phyloP scores from a whole-genome alignment of 2,888 invertebrate species.

The Rhamphomyia laevipes region DNA sequence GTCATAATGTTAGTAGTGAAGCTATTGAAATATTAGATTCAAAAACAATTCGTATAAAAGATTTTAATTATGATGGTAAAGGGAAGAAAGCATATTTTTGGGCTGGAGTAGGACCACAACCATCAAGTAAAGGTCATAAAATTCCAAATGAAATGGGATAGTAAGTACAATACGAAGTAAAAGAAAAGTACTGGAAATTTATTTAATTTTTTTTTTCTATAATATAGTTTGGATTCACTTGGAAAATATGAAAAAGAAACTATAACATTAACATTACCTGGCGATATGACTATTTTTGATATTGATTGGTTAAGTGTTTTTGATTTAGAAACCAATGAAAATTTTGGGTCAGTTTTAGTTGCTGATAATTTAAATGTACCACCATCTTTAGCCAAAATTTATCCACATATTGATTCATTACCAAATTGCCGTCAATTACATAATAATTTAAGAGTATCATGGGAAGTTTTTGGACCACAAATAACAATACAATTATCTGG shows the following conservation, averaged over 20 bases:
- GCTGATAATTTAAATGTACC: slow-evolving; percentile 76
- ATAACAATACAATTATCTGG: slow-evolving; percentile 76
- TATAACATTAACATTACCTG: slow-evolving; percentile 63
- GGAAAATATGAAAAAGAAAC: slow-evolving; percentile 60
- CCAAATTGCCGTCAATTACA: slow-evolving; percentile 82
- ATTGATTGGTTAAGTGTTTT: slow-evolving; percentile 77
- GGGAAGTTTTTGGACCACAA: slow-evolving; percentile 84
- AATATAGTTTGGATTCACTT: slow-evolving; percentile 63
- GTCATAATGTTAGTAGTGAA: slow-evolving; percentile 56
- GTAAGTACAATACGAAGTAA: slow-evolving; percentile 68
- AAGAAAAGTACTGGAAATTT: neutral
- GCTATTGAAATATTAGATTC: slow-evolving; percentile 68
- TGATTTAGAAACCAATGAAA: slow-evolving; percentile 54
- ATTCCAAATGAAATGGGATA: slow-evolving; percentile 88
- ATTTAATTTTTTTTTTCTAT: neutral
- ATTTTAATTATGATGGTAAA: slow-evolving; percentile 65
- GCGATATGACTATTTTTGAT: slow-evolving; percentile 67
- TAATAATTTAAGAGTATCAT: slow-evolving; percentile 68
- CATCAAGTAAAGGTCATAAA: slow-evolving; percentile 65
- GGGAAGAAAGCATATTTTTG: slow-evolving; percentile 73
- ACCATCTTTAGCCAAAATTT: slow-evolving; percentile 60
- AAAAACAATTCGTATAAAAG: slow-evolving; percentile 62
- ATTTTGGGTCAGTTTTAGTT: slow-evolving; percentile 62
- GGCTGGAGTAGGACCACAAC: slow-evolving; percentile 81
- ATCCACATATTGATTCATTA: slow-evolving; percentile 49